Evolutionary conservation across 2,888 invertebrate genomes (phyloP), one percentile per base, ranked within the genome.

Genomic region (Panzeria rudis): DNA sequence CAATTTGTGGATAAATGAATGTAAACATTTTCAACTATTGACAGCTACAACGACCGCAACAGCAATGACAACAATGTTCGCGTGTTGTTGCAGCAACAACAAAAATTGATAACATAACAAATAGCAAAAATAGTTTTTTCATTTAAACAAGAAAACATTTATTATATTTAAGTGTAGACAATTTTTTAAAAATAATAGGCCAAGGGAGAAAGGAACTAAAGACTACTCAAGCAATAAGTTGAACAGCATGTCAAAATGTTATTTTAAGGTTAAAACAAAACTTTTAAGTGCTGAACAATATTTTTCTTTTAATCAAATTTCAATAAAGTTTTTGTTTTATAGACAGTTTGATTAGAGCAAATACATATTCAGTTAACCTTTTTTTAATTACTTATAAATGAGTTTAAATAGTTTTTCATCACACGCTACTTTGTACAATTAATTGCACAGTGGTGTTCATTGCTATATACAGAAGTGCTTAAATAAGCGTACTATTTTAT

Each of bases 1-100:
- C 84, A 84, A 68, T 72, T 84, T 84, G 84, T 76, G 69, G 81
- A 62, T 81, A 77, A 81, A 81, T 61, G 76, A 81, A 77, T 72
- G 64, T 66, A 81, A 75, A 84, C 72, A 76, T 59, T 47, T 71
- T 62, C 66, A 80, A 76, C 41, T 76, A 82, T 71, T 82, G 82
- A 69, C 84, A 77, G 77, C 62, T 52, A 71, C 76, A 76, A 76
- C 47, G 29, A 47, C 35, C 61, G 20, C 50, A 72, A 69, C 23
- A 25, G n/a, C 20, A 71, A 29, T 38, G 23, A 23, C 69, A 62
- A 61, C 61, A 59, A 38, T 56, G 47, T 50, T 66, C 56, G 66
- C 76, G 56, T 77, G 68, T 68, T 66, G 20, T 44, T 29, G 20
- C 25, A 29, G 15, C 64, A 72, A 38, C 47, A 66, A 47, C 8